phyloP scores from a whole-genome alignment of 2,888 invertebrate genomes.

The Synergus itoensis region DNA sequence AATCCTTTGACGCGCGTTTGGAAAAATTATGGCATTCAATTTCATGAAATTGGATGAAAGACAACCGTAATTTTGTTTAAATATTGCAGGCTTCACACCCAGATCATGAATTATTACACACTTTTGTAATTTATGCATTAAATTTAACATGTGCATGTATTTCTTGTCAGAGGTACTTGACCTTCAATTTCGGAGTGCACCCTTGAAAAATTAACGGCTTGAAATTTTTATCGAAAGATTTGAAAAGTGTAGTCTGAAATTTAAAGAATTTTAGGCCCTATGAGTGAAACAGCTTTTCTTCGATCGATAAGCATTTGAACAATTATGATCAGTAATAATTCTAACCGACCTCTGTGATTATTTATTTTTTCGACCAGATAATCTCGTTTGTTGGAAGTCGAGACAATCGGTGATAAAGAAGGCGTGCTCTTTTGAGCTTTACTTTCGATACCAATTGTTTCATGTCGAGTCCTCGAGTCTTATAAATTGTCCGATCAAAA shows the following conservation, averaged over 20 bases:
- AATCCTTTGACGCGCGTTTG: neutral
- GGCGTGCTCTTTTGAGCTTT: neutral
- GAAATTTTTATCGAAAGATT: neutral
- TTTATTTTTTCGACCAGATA: constrained; percentile 13
- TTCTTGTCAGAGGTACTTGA: neutral
- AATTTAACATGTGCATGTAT: neutral
- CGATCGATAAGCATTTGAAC: neutral
- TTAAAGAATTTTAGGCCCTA: neutral
- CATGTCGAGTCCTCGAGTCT: neutral
- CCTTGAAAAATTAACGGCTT: neutral
- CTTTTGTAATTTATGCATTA: constrained; percentile 1
- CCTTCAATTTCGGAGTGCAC: no score
- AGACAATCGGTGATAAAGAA: constrained; percentile 28
- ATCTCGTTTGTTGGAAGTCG: constrained; percentile 15
- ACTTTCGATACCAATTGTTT: constrained; percentile 19
- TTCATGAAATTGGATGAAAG: neutral
- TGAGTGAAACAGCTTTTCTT: constrained; percentile 12
- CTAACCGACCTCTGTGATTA: constrained; percentile 20
- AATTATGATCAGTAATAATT: constrained; percentile 25
- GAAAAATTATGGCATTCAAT: constrained; percentile 21
- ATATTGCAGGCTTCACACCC: neutral
- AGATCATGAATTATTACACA: neutral
- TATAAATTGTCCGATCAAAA: neutral
- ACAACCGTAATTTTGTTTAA: neutral
- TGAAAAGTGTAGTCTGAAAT: no score